These are phyloP conservation scores for Crypturellus tataupa DNA, from an alignment of 2,797 vertebrate genomes.

Conservation along the genomic window DNA sequence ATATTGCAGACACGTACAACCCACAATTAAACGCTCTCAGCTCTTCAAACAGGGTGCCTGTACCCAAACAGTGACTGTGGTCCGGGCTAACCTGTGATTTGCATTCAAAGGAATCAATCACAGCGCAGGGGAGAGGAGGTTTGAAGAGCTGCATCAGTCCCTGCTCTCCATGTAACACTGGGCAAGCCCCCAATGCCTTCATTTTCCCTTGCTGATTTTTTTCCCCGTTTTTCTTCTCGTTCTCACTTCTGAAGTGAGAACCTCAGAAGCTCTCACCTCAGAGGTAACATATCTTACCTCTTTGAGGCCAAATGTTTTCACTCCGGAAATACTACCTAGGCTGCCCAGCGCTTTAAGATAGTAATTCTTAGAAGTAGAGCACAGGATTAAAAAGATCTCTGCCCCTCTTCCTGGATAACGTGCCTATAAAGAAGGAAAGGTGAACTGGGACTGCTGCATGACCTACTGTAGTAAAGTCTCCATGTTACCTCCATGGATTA, in stretches of 20 bases:
- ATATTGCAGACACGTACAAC: background rate
- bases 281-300: background rate
- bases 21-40: background rate
- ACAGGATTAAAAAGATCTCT: background rate
- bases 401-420: background rate
- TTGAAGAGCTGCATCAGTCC: background rate
- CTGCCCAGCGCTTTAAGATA: background rate
- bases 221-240: background rate
- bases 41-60: background rate
- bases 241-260: background rate
- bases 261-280: no score
- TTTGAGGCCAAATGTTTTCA: background rate
- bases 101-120: no score
- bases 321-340: background rate
- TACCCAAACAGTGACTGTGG: background rate
- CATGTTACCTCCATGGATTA: background rate
- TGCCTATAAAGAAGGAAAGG: background rate
- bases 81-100: background rate
- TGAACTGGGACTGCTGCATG: background rate
- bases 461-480: background rate
- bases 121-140: background rate
- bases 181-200: background rate
- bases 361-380: conserved; percentile 1
- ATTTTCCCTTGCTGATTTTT: background rate
- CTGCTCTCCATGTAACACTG: background rate